phyloP scores from a whole-genome alignment of 1,140 invertebrate species.

The Cydia splendana region DNA sequence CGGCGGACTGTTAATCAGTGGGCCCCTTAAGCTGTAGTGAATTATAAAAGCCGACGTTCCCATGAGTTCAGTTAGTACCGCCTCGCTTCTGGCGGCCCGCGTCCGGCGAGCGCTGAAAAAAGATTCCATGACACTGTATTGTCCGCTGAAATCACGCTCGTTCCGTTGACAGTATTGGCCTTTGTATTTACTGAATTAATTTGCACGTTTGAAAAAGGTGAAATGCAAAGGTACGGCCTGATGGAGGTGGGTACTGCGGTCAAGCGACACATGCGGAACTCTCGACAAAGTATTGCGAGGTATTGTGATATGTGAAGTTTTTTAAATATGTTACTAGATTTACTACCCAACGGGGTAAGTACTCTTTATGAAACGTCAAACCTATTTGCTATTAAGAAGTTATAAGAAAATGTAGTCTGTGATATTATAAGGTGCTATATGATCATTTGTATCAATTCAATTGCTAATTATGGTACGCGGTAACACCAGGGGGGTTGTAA shows the following conservation, averaged over 20 bases:
- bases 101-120: conserved; percentile 69
- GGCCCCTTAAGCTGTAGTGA: too few species aligned
- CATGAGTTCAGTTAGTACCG: conserved; percentile 6
- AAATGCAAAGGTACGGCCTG: neutral
- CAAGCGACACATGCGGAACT: neutral
- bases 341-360: too few species aligned
- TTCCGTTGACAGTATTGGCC: conserved; percentile 28
- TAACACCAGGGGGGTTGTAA: too few species aligned
- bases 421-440: too few species aligned
- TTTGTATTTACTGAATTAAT: conserved; percentile 30
- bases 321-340: neutral
- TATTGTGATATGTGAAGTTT: neutral
- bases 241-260: neutral
- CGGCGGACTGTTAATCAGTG: too few species aligned
- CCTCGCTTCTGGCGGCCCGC: conserved; percentile 51
- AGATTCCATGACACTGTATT: conserved; percentile 66
- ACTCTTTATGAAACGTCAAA: neutral
- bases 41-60: neutral
- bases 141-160: conserved; percentile 40
- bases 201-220: conserved; percentile 11
- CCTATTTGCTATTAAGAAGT: neutral
- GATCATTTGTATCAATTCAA: too few species aligned
- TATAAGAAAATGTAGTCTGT: too few species aligned
- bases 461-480: too few species aligned
- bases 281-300: neutral